Evolutionary conservation across 92 coral and sea anemone species (phyloP).

Genomic region (Anthopleura xanthogrammica): DNA sequence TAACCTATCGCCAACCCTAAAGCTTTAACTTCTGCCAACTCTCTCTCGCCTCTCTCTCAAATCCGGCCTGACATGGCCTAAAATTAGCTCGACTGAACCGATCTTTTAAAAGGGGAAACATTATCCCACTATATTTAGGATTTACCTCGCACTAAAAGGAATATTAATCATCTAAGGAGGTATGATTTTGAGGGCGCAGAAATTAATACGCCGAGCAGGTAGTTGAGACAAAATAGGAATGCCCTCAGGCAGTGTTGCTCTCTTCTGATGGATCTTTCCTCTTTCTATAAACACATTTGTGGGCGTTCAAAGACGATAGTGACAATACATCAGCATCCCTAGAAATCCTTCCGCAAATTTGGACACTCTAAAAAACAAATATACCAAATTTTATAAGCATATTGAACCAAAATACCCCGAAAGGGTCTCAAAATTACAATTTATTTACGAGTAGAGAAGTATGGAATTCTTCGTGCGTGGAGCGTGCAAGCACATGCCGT

Average conservation of each 20-base stretch:
- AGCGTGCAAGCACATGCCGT: constrained; percentile 5
- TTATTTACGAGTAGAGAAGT: neutral
- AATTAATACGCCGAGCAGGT: constrained; percentile 23
- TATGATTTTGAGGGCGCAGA: constrained; percentile 25
- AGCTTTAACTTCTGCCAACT: neutral
- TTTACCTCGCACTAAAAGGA: constrained; percentile 7
- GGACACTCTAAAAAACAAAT: neutral
- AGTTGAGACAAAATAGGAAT: constrained; percentile 5
- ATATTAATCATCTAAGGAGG: constrained; percentile 6
- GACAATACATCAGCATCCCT: neutral
- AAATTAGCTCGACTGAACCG: neutral
- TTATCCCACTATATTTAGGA: constrained; percentile 4
- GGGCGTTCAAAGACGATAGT: neutral
- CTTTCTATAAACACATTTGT: constrained; percentile 3
- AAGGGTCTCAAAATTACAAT: neutral
- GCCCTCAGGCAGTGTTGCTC: constrained; percentile 6
- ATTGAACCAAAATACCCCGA: neutral
- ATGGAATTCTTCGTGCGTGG: neutral
- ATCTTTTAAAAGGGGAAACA: neutral
- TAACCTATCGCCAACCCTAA: neutral
- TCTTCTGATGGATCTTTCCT: constrained; percentile 3
- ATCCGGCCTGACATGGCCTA: neutral
- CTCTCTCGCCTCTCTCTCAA: neutral
- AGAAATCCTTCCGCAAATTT: neutral
- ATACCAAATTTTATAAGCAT: neutral